phyloP scores from a whole-genome alignment of 2,113 vertebrate species.

The Tupaia chinensis region DNA sequence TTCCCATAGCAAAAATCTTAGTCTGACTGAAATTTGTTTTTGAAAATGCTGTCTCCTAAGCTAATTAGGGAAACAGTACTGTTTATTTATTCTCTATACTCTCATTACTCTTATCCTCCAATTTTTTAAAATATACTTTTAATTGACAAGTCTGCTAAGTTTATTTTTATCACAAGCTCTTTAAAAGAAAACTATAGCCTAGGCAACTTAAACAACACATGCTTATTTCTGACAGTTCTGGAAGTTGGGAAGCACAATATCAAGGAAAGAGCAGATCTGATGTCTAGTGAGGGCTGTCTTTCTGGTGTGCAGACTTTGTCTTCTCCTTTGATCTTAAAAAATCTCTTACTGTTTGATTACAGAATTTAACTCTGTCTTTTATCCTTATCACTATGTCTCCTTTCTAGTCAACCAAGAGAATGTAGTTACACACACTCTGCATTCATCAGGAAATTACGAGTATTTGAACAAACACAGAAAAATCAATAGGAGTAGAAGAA shows the following conservation, averaged over 20 bases:
- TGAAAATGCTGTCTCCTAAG: neutral
- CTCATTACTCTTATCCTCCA: neutral
- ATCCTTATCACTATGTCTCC: neutral
- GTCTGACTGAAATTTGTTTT: neutral
- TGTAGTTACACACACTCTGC: neutral
- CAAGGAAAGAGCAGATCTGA: too few relatives aligned
- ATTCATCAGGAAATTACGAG: neutral
- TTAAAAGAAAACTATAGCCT: neutral
- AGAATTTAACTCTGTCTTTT: constrained; percentile 27
- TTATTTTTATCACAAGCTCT: neutral
- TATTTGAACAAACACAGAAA: neutral
- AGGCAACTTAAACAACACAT: neutral
- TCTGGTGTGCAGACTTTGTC: neutral
- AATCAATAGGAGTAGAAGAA: neutral
- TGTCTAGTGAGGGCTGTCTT: neutral
- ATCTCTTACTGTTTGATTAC: neutral
- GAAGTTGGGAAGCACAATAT: neutral
- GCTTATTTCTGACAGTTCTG: neutral
- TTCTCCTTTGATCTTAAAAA: neutral
- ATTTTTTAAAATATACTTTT: neutral
- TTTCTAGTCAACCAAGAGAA: neutral
- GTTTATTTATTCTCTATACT: neutral
- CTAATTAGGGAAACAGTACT: neutral
- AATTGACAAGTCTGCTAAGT: neutral
- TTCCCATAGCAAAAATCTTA: neutral